Percentiles rank a stretch among this genome's conserved stretches.
phyloP scores from a whole-genome alignment of 2,888 invertebrate genomes.

The Lacanobia oleracea region DNA sequence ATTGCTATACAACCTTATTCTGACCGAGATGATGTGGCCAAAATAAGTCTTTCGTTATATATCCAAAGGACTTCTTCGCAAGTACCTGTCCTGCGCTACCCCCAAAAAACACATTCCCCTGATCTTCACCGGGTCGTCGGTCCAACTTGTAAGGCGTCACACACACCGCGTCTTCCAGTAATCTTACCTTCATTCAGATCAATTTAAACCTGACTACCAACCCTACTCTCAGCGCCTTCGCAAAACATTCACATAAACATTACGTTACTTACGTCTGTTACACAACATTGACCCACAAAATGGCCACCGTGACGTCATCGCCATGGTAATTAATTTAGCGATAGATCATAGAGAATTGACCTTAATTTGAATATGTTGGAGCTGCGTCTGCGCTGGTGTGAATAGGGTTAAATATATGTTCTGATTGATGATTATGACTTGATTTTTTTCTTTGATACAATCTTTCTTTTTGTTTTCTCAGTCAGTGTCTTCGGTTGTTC shows the following conservation, averaged over 20 bases:
- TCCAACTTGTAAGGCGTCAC: background rate
- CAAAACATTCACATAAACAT: constrained; percentile 59
- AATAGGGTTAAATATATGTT: constrained; percentile 44
- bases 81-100: background rate
- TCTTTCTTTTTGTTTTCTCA: background rate
- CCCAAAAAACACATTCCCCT: too few relatives aligned
- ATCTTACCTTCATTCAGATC: background rate
- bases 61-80: too few relatives aligned
- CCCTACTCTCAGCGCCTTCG: constrained; percentile 48
- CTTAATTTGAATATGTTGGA: constrained; percentile 64
- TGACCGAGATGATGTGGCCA: too few relatives aligned
- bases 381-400: constrained; percentile 35
- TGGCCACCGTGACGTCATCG: constrained; percentile 46
- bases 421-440: constrained; percentile 16
- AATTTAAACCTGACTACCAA: background rate
- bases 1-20: background rate
- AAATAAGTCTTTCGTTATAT: background rate
- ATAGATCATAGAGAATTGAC: constrained; percentile 64
- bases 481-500: background rate
- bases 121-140: background rate
- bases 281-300: constrained; percentile 63
- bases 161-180: background rate
- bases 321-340: constrained; percentile 58
- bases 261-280: constrained; percentile 63
- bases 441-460: background rate